phyloP scores from a whole-genome alignment of 2,797 vertebrate genomes.

The Thaleichthys pacificus region DNA sequence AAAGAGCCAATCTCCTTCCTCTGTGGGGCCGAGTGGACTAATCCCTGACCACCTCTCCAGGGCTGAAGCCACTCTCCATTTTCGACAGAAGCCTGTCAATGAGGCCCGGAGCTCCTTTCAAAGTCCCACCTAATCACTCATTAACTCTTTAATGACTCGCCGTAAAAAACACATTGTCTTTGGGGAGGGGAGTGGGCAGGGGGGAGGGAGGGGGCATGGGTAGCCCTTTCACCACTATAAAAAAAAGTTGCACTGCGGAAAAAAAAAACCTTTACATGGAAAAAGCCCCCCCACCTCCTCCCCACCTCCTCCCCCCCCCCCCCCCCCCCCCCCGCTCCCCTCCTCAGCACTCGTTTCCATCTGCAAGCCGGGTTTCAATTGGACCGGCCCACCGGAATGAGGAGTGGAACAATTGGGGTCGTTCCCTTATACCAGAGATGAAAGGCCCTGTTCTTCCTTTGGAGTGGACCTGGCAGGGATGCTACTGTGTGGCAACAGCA shows the following conservation, averaged over 20 bases:
- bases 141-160: constrained; percentile 75
- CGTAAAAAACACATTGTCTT: constrained; percentile 68
- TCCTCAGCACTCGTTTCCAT: no score
- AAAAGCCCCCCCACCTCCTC: no score
- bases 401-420: constrained; percentile 72
- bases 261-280: constrained; percentile 32
- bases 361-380: constrained; percentile 66
- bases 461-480: constrained; percentile 50
- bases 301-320: no score
- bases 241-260: constrained; percentile 74
- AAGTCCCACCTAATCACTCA: constrained; percentile 58
- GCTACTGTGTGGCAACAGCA: constrained; percentile 53
- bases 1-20: constrained; percentile 39
- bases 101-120: constrained; percentile 49
- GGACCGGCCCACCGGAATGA: constrained; percentile 59
- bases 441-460: constrained; percentile 53
- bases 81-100: constrained; percentile 53
- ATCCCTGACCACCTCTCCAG: constrained; percentile 61
- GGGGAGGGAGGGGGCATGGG: constrained; percentile 26
- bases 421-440: constrained; percentile 76
- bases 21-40: constrained; percentile 49
- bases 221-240: constrained; percentile 70
- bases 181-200: constrained; percentile 43
- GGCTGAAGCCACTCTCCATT: constrained; percentile 64
- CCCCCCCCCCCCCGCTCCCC: no score